Percentiles rank a stretch among this genome's conserved stretches.
phyloP scores from a whole-genome alignment of 2,113 vertebrate genomes.

The Acrocephalus arundinaceus region DNA sequence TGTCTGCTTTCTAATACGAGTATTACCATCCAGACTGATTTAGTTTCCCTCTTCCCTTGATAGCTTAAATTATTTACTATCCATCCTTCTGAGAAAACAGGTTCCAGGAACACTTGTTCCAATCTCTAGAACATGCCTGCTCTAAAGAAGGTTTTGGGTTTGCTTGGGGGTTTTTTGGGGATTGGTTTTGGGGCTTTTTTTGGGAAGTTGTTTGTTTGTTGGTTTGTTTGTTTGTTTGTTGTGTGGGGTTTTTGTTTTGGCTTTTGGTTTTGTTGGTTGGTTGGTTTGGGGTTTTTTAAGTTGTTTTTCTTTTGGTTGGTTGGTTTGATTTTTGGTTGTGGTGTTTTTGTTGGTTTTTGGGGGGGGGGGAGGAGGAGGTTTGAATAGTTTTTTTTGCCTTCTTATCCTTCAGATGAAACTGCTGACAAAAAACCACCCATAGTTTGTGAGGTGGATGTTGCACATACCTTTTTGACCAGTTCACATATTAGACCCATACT shows the following conservation, averaged over 20 bases:
- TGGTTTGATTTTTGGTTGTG: background rate
- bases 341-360: background rate
- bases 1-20: background rate
- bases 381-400: background rate
- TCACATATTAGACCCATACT: background rate
- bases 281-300: background rate
- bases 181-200: background rate
- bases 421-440: background rate
- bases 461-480: background rate
- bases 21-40: slow-evolving; percentile 26
- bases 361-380: no score
- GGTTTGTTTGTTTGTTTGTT: background rate
- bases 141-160: background rate
- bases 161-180: rapidly evolving
- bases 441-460: background rate
- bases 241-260: background rate
- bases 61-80: slow-evolving; percentile 31
- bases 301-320: background rate
- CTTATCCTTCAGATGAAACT: background rate
- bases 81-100: background rate
- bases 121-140: background rate
- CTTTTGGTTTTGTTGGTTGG: background rate
- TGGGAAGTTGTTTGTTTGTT: rapidly evolving
- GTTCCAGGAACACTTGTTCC: background rate
- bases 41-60: slow-evolving; percentile 29